Evolutionary conservation across 2,113 vertebrate genomes (phyloP).

Genomic region (Spermophilus dauricus): DNA sequence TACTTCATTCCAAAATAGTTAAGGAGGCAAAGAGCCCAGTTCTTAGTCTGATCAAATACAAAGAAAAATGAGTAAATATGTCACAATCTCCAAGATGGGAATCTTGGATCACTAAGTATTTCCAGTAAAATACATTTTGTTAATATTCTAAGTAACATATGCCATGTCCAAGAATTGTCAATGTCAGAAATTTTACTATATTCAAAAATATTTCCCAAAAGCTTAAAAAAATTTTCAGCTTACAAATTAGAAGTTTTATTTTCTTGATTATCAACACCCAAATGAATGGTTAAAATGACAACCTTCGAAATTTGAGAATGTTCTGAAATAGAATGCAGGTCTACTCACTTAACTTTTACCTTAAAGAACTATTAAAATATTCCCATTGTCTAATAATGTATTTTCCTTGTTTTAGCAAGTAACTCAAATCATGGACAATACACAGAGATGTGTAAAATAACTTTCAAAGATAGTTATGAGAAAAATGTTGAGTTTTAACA

Average conservation of each 20-base stretch:
- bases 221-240: not conserved
- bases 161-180: not conserved
- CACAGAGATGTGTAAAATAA: not conserved
- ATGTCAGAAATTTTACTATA: not conserved
- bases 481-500: not conserved
- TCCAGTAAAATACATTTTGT: not conserved
- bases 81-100: not conserved
- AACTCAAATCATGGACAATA: not conserved
- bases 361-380: not conserved
- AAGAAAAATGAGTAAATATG: not conserved
- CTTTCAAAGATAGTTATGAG: not conserved
- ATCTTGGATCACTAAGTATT: not conserved
- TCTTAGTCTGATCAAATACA: not conserved
- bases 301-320: not conserved
- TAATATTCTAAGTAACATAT: not conserved
- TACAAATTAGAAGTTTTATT: slow-evolving; percentile 16
- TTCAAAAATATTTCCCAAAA: not conserved
- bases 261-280: not conserved
- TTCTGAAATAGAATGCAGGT: not conserved
- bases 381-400: not conserved
- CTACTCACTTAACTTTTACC: not conserved
- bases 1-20: not conserved
- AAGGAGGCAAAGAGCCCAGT: not conserved
- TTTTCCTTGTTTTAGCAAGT: not conserved
- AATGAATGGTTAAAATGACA: not conserved